Evolutionary conservation across 2,113 vertebrate species (phyloP).

Genomic region (Larimichthys crocea): DNA sequence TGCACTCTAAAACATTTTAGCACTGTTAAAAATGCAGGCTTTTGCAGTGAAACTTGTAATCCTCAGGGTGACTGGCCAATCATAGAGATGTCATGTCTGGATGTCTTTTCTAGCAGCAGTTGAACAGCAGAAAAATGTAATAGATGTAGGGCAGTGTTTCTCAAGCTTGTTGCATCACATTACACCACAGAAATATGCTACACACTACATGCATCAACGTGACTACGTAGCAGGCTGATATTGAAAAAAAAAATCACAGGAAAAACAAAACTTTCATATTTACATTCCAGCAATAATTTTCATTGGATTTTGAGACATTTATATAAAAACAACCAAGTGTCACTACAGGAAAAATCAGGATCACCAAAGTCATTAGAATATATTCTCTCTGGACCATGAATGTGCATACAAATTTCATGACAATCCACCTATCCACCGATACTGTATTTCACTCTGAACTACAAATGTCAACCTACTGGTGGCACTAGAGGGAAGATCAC

Average conservation of each 20-base stretch:
- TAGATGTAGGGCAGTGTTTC: not conserved
- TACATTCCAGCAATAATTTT: too few species aligned
- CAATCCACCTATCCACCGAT: not conserved
- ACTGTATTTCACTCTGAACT: not conserved
- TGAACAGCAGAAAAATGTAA: not conserved
- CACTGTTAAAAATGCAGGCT: slow-evolving; percentile 1
- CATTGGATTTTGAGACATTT: too few species aligned
- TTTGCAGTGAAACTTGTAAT: slow-evolving; percentile 1
- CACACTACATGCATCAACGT: too few species aligned
- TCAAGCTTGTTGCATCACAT: too few species aligned
- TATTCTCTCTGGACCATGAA: not conserved
- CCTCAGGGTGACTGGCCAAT: not conserved
- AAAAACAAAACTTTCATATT: too few species aligned
- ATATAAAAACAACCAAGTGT: not conserved
- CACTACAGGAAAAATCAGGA: not conserved
- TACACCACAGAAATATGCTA: too few species aligned
- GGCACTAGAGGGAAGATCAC: not conserved
- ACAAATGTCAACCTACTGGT: not conserved
- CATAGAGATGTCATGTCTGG: not conserved
- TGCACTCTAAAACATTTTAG: slow-evolving; percentile 22
- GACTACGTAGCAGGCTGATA: too few species aligned
- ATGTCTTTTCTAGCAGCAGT: not conserved
- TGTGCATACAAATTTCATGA: not conserved
- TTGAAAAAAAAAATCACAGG: too few species aligned
- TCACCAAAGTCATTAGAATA: not conserved